A percentile compares a stretch with the other conserved stretches of the same genome.
These are phyloP conservation scores for Acanthoscelides obtectus DNA, from an alignment of 2,888 invertebrate species.

Conservation along the genomic window DNA sequence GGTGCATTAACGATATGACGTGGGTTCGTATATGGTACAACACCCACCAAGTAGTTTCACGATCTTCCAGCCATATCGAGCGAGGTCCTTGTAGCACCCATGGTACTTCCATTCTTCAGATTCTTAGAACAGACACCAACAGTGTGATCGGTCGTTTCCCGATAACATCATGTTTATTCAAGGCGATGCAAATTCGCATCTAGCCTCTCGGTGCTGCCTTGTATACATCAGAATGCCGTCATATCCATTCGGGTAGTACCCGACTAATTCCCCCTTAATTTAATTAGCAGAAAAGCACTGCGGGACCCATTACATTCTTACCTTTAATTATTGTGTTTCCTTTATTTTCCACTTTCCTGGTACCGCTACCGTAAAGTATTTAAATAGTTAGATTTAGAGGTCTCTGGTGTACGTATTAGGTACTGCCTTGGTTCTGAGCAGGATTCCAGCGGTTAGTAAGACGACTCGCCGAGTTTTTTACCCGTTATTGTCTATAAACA, in stretches of 20 bases:
- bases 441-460: constrained; percentile 5
- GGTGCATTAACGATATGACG: neutral
- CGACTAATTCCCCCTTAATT: constrained; percentile 23
- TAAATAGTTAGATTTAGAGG: constrained; percentile 22
- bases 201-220: constrained; percentile 7
- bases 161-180: constrained; percentile 20
- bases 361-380: constrained; percentile 21
- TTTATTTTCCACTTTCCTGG: constrained; percentile 18
- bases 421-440: constrained; percentile 6
- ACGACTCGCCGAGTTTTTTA: neutral
- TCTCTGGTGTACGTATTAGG: constrained; percentile 25
- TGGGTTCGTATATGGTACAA: neutral
- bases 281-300: constrained; percentile 25
- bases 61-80: neutral
- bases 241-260: constrained; percentile 19
- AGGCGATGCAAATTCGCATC: constrained; percentile 21
- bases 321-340: constrained; percentile 22
- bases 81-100: neutral
- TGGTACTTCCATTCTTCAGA: neutral
- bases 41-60: neutral
- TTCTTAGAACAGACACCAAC: neutral
- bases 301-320: constrained; percentile 23
- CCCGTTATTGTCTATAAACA: constrained; percentile 19
- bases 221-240: constrained; percentile 18
- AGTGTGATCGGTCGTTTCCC: neutral